These are phyloP conservation scores for Euura saliciscinereae DNA, from an alignment of 1,140 invertebrate species.

Conservation along the genomic window DNA sequence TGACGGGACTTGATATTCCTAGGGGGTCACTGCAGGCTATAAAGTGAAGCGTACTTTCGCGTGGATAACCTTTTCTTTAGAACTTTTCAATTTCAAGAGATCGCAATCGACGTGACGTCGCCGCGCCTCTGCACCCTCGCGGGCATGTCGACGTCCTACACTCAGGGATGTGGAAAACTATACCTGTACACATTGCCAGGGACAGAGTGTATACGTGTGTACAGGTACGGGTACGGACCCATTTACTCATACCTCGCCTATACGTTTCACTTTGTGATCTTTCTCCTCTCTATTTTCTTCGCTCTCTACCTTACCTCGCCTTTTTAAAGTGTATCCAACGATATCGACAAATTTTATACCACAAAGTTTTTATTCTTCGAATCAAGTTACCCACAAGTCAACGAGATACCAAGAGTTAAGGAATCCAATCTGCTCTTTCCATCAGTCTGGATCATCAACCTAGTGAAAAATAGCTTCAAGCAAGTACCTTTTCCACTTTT, in stretches of 20 bases:
- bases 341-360: neutral
- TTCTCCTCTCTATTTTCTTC: conserved; percentile 28
- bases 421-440: no score
- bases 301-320: conserved; percentile 14
- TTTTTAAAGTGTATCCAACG: neutral
- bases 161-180: neutral
- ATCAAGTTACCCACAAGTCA: neutral
- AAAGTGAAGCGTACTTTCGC: neutral
- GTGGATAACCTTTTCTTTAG: neutral
- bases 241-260: conserved; percentile 41
- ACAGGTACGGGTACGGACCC: no score
- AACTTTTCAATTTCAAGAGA: conserved; percentile 7
- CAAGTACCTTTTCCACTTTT: no score
- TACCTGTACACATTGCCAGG: neutral
- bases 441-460: no score
- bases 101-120: conserved; percentile 4
- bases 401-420: no score
- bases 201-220: no score
- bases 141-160: neutral
- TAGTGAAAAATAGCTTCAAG: no score
- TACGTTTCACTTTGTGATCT: conserved; percentile 51
- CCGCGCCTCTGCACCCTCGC: neutral
- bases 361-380: conserved; percentile 12
- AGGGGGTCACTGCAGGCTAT: conserved; percentile 6
- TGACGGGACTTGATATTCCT: conserved; percentile 1